Percentiles rank a stretch among this genome's conserved stretches.
Conservation (phyloP, 2,888 invertebrate species). For the Parnassius glacialis region DNA sequence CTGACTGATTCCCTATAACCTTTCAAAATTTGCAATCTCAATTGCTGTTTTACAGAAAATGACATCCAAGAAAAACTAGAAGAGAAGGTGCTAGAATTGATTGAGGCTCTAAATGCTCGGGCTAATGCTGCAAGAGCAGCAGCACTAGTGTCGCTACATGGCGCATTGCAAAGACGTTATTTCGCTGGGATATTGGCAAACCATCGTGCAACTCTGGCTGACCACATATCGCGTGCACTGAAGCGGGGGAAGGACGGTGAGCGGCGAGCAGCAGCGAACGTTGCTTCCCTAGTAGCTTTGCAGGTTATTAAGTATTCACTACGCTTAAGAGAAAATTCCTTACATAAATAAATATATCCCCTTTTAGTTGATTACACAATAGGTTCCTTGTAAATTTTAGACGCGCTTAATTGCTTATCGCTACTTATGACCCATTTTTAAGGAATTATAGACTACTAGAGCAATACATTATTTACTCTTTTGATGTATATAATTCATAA, state of each 20-base stretch:
- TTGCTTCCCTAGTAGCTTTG: conserved; percentile 90
- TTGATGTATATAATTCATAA: too few relatives aligned
- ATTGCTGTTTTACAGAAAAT: conserved; percentile 62
- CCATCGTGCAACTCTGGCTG: conserved; percentile 89
- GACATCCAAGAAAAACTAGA: conserved; percentile 85
- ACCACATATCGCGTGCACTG: conserved; percentile 90
- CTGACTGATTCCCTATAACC: too few relatives aligned
- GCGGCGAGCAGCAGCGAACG: conserved; percentile 89
- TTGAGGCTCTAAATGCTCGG: conserved; percentile 94
- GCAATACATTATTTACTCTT: neutral
- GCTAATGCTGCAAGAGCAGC: conserved; percentile 90
- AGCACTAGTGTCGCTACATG: conserved; percentile 86
- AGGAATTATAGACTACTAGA: too few relatives aligned
- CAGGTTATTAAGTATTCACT: conserved; percentile 80
- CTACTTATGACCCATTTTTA: too few relatives aligned
- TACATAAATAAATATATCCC: neutral
- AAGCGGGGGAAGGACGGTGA: conserved; percentile 92
- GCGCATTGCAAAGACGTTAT: conserved; percentile 88
- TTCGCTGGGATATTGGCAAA: conserved; percentile 88
- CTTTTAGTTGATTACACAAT: too few relatives aligned
- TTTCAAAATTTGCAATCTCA: too few relatives aligned
- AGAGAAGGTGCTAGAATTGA: conserved; percentile 91
- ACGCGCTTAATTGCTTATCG: too few relatives aligned
- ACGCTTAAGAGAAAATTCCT: neutral
- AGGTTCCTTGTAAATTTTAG: too few relatives aligned